Conservation (phyloP, 2,113 vertebrate species). For the Aspidoscelis tigris region DNA sequence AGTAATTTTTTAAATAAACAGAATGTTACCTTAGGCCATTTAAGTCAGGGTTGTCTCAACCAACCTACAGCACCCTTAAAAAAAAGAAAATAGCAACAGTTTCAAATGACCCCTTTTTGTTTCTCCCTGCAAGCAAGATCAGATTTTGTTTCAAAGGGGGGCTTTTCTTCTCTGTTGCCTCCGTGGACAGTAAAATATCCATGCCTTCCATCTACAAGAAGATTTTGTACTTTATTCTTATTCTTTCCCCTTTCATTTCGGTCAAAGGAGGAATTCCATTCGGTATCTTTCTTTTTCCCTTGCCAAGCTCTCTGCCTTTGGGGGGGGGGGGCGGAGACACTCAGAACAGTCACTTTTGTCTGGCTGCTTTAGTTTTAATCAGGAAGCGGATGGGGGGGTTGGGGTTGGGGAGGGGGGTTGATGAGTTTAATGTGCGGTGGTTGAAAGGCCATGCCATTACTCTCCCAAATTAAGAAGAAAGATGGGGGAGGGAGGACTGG, state of each 20-base stretch:
- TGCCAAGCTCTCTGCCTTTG: constrained; percentile 41
- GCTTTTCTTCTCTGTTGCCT: neutral
- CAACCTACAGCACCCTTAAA: constrained; percentile 42
- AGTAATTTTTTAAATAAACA: constrained; percentile 51
- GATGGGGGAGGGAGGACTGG: constrained; percentile 7
- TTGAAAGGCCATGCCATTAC: constrained; percentile 15
- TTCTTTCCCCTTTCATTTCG: too few relatives aligned
- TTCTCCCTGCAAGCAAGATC: neutral
- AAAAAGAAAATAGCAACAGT: neutral
- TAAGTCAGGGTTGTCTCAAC: constrained; percentile 43
- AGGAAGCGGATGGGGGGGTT: constrained; percentile 5
- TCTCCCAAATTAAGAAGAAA: constrained; percentile 33
- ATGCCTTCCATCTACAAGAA: neutral
- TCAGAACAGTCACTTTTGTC: constrained; percentile 29
- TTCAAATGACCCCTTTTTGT: constrained; percentile 22
- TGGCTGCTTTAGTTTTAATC: constrained; percentile 18
- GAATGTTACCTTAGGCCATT: constrained; percentile 34
- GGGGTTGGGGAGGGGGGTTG: neutral
- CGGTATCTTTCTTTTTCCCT: neutral
- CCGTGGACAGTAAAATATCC: neutral
- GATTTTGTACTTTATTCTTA: neutral
- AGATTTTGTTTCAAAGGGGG: neutral
- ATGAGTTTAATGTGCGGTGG: neutral
- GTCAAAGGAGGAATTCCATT: neutral
- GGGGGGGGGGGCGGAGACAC: neutral